Base-by-base conservation (phyloP, 2,888 invertebrate genomes). In the Drosophila gaucha region DNA sequence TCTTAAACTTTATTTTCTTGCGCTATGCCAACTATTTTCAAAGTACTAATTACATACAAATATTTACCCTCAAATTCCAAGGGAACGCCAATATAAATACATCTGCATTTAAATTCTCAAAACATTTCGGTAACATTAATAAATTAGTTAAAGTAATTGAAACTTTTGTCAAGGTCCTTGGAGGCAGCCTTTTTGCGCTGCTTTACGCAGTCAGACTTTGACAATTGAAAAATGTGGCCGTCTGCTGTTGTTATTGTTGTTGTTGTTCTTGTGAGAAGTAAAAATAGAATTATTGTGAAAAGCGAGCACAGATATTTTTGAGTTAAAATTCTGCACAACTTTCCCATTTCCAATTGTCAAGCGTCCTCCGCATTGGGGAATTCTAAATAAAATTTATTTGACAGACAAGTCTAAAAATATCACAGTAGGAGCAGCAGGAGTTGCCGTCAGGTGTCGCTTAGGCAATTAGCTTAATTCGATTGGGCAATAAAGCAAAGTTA, bases 381-480 rank as follows among this genome's bases (percentile, higher is more conserved):
- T 64, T 58, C 20, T 16, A 14, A 28, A 47, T 54, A 63, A 63
- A 74, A 67, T 67, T 47, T 20, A 63, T 68, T 59, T 63, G 59
- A 41, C 58, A 52, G 68, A 22, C 35, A 54, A 14, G 46, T 31
- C 31, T 46, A 20, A 46, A 46, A 31, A 31, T 46, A 46, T 44
- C 14, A 30, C 8, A 8, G 26, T 6, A 28, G 28, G 3, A 30
- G 43, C 2, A 24, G 43, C 16, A 9, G 39, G 6, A n/a, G 39
- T 22, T 6, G n/a, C 4, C 38, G 44, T 31, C 72, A 78, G 78
- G 72, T 80, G 73, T 78, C 78, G 65, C 54, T 30, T 33, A 59
- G 54, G 50, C 83, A 82, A 82, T 83, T 83, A 86, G 69, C 69
- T 68, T 77, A 74, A 86, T 79, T 74, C 62, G 51, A 65, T 60